Evolutionary conservation across 1,140 invertebrate species (phyloP).

Genomic region (Eriosoma lanigerum): DNA sequence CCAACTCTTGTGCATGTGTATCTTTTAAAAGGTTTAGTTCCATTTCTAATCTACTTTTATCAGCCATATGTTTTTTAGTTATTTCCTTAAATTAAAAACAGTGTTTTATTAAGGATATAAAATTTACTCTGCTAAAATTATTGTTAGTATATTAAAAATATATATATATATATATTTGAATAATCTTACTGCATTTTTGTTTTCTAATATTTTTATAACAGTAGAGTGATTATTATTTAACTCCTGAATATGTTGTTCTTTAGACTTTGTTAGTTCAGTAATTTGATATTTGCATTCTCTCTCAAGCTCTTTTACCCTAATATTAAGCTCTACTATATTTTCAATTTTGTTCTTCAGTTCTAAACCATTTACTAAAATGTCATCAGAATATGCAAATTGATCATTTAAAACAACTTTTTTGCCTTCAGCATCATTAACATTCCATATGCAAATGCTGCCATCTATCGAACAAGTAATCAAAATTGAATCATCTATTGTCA

Average conservation of each 20-base stretch:
- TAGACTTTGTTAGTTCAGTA: slow-evolving; percentile 24
- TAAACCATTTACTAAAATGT: slow-evolving; percentile 68
- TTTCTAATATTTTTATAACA: slow-evolving; percentile 27
- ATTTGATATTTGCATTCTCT: slow-evolving; percentile 68
- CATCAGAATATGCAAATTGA: slow-evolving; percentile 59
- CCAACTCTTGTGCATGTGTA: slow-evolving; percentile 69
- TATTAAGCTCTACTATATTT: slow-evolving; percentile 64
- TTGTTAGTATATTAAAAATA: neutral
- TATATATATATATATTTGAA: neutral
- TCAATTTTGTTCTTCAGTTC: slow-evolving; percentile 54
- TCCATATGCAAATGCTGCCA: slow-evolving; percentile 83
- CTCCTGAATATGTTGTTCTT: neutral
- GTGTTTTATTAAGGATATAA: neutral
- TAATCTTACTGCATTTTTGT: slow-evolving; percentile 39
- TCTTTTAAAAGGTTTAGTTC: slow-evolving; percentile 72
- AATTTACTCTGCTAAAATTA: neutral
- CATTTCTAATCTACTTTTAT: slow-evolving; percentile 57
- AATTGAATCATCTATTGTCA: slow-evolving; percentile 77
- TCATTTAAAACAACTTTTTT: slow-evolving; percentile 65
- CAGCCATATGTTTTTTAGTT: slow-evolving; percentile 64
- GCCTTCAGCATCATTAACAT: slow-evolving; percentile 74
- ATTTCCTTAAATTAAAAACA: slow-evolving; percentile 60
- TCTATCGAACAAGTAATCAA: slow-evolving; percentile 74
- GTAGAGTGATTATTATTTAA: slow-evolving; percentile 24
- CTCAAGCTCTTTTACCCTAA: slow-evolving; percentile 71